phyloP scores from a whole-genome alignment of 2,888 invertebrate genomes.

The Drosophila flavopinicola region DNA sequence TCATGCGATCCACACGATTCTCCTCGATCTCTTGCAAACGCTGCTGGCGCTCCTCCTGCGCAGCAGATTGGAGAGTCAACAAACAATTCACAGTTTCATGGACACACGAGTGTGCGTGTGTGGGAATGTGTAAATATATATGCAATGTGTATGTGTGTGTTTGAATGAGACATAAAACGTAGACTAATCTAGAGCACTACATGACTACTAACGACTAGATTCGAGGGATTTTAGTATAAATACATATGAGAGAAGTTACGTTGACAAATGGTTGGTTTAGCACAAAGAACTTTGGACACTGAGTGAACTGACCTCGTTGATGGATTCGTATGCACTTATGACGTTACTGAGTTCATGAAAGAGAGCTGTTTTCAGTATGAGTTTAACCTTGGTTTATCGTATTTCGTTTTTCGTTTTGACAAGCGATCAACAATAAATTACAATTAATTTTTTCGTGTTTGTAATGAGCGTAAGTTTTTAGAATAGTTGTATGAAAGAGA shows the following conservation, averaged over 20 bases:
- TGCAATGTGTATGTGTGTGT: conserved; percentile 26
- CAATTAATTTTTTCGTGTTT: conserved; percentile 45
- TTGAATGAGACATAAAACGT: conserved; percentile 46
- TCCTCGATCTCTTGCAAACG: conserved; percentile 90
- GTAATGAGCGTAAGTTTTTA: conserved; percentile 28
- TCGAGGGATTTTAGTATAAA: conserved; percentile 31
- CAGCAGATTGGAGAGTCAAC: conserved; percentile 60
- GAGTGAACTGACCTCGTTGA: conserved; percentile 75
- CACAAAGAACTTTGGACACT: conserved; percentile 54
- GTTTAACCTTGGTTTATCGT: conserved; percentile 75
- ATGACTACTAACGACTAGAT: conserved; percentile 44
- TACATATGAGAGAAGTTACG: conserved; percentile 20
- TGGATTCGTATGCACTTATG: conserved; percentile 73
- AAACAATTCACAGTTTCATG: conserved; percentile 37
- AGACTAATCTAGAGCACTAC: conserved; percentile 36
- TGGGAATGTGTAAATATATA: conserved; percentile 16
- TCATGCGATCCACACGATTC: conserved; percentile 88
- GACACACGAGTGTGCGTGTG: conserved; percentile 17
- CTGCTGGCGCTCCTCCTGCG: conserved; percentile 89
- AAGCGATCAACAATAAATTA: conserved; percentile 57
- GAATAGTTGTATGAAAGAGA: conserved; percentile 45
- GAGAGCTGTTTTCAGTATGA: conserved; percentile 81
- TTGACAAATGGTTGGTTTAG: conserved; percentile 30
- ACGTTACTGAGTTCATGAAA: conserved; percentile 80
- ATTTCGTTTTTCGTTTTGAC: conserved; percentile 42